These are phyloP conservation scores for Rhopalosiphum padi DNA, from an alignment of 1,140 invertebrate species.

Conservation along the genomic window DNA sequence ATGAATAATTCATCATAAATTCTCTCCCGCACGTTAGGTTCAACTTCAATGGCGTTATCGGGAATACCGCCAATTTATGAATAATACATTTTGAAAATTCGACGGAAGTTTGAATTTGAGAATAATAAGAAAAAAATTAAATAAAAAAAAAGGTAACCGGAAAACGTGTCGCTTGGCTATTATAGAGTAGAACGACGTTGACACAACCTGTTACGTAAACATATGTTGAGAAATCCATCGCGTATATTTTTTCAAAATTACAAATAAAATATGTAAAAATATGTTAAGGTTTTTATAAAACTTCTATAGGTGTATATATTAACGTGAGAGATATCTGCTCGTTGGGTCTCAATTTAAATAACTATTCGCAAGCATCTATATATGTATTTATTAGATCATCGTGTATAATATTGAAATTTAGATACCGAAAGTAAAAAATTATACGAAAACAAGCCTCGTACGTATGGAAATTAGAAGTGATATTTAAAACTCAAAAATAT, in stretches of 20 bases:
- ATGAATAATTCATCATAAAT: constrained; percentile 6
- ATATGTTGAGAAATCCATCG: not conserved
- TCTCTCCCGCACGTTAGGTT: not conserved
- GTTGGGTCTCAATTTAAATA: not conserved
- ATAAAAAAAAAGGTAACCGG: not conserved
- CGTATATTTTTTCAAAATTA: constrained; percentile 8
- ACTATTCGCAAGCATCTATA: not conserved
- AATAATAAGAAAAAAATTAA: constrained; percentile 6
- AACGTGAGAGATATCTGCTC: not conserved
- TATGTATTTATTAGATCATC: not conserved
- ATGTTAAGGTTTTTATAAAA: not conserved
- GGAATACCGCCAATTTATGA: not conserved
- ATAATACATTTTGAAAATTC: constrained; percentile 34
- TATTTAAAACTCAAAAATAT: not conserved
- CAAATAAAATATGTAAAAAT: constrained; percentile 40
- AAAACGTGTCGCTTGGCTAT: not conserved
- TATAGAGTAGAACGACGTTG: not conserved
- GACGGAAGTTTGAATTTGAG: not conserved
- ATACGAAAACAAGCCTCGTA: not conserved
- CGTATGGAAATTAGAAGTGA: not conserved
- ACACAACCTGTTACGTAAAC: not conserved
- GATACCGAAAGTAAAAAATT: constrained; percentile 12
- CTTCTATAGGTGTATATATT: not conserved
- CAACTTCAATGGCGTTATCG: not conserved
- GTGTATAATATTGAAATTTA: not conserved